A percentile compares a stretch with the other conserved stretches of the same genome.
Evolutionary conservation across 2,888 invertebrate genomes (phyloP).

Genomic region (Diplolepis rosae): DNA sequence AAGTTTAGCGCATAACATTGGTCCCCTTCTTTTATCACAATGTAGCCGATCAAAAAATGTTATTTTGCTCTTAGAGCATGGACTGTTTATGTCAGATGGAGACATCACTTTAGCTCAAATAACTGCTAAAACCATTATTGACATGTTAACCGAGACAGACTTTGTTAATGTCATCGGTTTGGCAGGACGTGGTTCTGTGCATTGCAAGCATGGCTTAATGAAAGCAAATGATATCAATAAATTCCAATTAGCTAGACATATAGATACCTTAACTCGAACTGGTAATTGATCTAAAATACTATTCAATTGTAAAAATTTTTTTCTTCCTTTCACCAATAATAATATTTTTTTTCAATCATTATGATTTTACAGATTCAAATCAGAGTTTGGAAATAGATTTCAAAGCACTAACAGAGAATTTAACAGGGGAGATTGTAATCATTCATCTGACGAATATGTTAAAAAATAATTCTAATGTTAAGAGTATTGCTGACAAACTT

Average conservation of each 20-base stretch:
- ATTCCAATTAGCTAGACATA: constrained; percentile 63
- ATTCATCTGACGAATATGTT: constrained; percentile 67
- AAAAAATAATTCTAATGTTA: constrained; percentile 55
- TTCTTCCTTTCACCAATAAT: not conserved
- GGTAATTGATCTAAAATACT: constrained; percentile 48
- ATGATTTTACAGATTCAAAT: constrained; percentile 56
- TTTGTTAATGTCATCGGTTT: constrained; percentile 66
- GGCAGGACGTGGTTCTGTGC: constrained; percentile 54
- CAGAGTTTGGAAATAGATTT: constrained; percentile 61
- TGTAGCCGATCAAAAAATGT: constrained; percentile 67
- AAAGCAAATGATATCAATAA: constrained; percentile 69
- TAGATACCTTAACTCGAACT: constrained; percentile 61
- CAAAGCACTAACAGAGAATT: constrained; percentile 53
- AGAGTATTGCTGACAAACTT: constrained; percentile 57
- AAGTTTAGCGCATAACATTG: constrained; percentile 66
- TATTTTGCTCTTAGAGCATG: constrained; percentile 66
- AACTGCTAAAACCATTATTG: constrained; percentile 68
- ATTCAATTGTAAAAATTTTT: not conserved
- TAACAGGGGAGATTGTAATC: constrained; percentile 61
- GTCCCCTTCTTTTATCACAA: constrained; percentile 66
- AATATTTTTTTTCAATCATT: constrained; percentile 16
- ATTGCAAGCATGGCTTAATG: constrained; percentile 62
- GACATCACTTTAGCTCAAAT: constrained; percentile 67
- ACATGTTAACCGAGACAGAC: constrained; percentile 68
- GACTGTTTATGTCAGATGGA: constrained; percentile 65